Evolutionary conservation across 35 echinoderm and acorn worm genomes (phyloP), one percentile per base, ranked within the genome.

Genomic region (Lytechinus variegatus): DNA sequence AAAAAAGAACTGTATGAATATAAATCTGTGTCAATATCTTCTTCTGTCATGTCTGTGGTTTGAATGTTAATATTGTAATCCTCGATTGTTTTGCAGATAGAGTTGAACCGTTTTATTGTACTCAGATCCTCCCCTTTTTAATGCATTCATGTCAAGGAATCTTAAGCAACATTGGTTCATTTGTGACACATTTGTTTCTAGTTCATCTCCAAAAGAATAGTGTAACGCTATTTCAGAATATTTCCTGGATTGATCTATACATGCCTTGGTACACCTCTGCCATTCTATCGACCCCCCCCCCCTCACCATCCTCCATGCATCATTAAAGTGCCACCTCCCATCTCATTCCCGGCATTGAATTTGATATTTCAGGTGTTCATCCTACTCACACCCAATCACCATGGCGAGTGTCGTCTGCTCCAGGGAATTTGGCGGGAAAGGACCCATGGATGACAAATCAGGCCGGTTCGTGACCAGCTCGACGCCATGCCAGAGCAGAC

Each of bases 331-430:
- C 52, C 88, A 90, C 16, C 88, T 33, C 52, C 52, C 27, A 90
- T 90, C 88, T 52, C 88, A 13, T 52, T 90, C 27, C 27, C 5
- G 14, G 52, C 28, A 9, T 44, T 52, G 28, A 90, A 52, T 90
- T 9, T 90, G 88, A 90, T 90, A 54, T 90, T 90, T 90, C 88
- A 90, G 88, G 88, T 90, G 88, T 90, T 54, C 29, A 14, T 33
- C 13, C 88, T 28, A 0, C 52, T 90, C 88, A 54, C 4, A 44
- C 5, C 88, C 88, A 54, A 52, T 90, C 66, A 79, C 6, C 16
- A 8, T 19, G 66, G 21, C 66, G 19, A 7, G 66, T 24, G 66
- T 79, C 66, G 66, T n/a, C 66, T 79, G 19, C 66, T 24, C 19
- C 66, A 79, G 8, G n/a, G 66, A 44, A 79, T 79, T n/a, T n/a